Conservation (phyloP, 2,888 invertebrate species). For the Tinea semifulvella region DNA sequence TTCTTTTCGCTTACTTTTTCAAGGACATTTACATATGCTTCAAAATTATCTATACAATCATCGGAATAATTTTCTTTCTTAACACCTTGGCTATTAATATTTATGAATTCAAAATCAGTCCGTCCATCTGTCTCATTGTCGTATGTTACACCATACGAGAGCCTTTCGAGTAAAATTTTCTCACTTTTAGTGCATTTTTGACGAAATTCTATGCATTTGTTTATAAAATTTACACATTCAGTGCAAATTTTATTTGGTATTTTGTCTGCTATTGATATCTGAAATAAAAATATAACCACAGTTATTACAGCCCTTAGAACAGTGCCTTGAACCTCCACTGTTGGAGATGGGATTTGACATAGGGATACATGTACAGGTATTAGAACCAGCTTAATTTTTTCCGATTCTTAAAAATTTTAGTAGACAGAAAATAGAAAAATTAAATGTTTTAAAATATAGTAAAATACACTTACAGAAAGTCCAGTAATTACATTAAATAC, state of each 20-base stretch:
- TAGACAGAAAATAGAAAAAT: neutral
- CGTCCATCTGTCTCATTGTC: neutral
- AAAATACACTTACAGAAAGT: neutral
- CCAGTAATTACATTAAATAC: neutral
- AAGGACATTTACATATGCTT: no score
- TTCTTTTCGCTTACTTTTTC: no score
- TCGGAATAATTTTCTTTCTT: no score
- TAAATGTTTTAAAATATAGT: neutral
- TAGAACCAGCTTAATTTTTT: no score
- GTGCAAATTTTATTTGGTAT: neutral
- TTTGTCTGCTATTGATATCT: neutral
- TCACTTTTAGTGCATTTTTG: neutral
- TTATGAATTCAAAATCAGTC: neutral
- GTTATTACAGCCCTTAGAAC: no score
- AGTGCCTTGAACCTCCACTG: no score
- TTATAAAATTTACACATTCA: slow-evolving; percentile 10
- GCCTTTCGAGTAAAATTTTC: slow-evolving; percentile 5
- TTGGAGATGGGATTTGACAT: no score
- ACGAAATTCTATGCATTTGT: slow-evolving; percentile 7
- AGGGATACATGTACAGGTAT: no score
- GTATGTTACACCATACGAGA: neutral
- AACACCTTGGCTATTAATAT: no score
- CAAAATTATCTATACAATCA: no score
- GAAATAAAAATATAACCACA: neutral
- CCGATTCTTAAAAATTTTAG: no score